Evolutionary conservation across 2,797 vertebrate genomes (phyloP), one percentile per base, ranked within the genome.

Genomic region (Sternotherus odoratus): DNA sequence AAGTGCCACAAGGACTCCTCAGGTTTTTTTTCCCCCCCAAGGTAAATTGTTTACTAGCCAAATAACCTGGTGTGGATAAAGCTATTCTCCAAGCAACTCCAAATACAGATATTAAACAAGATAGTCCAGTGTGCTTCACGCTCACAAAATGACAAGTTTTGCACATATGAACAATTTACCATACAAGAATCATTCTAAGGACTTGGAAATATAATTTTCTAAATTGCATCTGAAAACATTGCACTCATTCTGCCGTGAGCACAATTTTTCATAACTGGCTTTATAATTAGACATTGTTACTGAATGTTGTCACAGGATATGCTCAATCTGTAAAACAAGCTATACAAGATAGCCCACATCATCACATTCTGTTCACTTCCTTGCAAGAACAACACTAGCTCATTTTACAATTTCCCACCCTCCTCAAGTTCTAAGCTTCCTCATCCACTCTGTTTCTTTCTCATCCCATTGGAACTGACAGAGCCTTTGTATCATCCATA

Each of bases 231-330:
- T 46, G 43, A 46, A 75, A 46, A 75, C 48, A 75, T 28, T 46
- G 12, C 46, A 48, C 26, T 75, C 12, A 13, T 39, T 50, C 86
- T 57, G 82, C 57, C 72, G 48, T 39, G 48, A 86, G 6, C 12
- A 36, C 19, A 69, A 23, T 69, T 46, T 75, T 48, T 75, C 13
- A 39, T n/a, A 39, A 39, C 43, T 46, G 16, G 72, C 57, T 91
- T 91, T 8, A 87, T 12, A 57, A 53, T 28, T 43, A 92, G 75
- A 56, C 8, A 46, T 66, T 91, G 89, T n/a, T 90, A 48, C 24
- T 60, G 56, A 86, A 60, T 23, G 48, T 3, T 57, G 81, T 9
- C 46, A n/a, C 0, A 94, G 13, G 23, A 77, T 5, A 77, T 66
- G 12, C 19, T 72, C n/a, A 85, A 79, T 89, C 90, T 60, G 85